A percentile compares a stretch with the other conserved stretches of the same genome.
phyloP scores from a whole-genome alignment of 1,140 invertebrate genomes.

The Melitaea cinxia region DNA sequence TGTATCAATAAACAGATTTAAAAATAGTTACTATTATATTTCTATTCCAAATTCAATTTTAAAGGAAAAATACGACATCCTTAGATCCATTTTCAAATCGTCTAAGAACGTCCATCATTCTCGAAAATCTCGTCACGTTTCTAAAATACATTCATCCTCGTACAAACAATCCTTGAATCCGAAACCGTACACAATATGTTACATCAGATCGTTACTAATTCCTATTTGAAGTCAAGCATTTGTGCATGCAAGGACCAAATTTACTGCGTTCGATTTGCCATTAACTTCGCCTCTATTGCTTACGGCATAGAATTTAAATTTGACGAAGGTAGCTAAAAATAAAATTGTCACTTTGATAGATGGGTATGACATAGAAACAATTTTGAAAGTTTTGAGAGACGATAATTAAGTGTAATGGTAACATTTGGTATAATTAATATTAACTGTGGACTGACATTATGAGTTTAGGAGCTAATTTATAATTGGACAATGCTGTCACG shows the following conservation, averaged over 20 bases:
- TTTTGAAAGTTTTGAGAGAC: slow-evolving; percentile 45
- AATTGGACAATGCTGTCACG: slow-evolving; percentile 40
- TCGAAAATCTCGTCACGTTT: slow-evolving; percentile 9
- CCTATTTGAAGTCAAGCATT: slow-evolving; percentile 36
- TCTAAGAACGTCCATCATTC: neutral
- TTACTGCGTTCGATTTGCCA: slow-evolving; percentile 3
- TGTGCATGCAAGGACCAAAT: slow-evolving; percentile 22
- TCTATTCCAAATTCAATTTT: neutral
- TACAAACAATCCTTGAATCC: slow-evolving; percentile 30
- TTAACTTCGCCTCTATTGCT: neutral
- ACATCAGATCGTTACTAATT: slow-evolving; percentile 36
- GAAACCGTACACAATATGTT: slow-evolving; percentile 37
- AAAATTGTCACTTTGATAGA: slow-evolving; percentile 35
- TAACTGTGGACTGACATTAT: slow-evolving; percentile 43
- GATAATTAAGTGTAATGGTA: slow-evolving; percentile 45
- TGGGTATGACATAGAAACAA: slow-evolving; percentile 39
- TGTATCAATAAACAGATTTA: too few species aligned
- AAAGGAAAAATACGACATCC: neutral
- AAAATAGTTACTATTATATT: too few species aligned
- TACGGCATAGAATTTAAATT: slow-evolving; percentile 12
- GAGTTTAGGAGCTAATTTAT: slow-evolving; percentile 39
- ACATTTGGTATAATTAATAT: slow-evolving; percentile 46
- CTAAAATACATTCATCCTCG: slow-evolving; percentile 26
- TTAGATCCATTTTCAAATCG: neutral
- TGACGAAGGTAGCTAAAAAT: neutral